These are phyloP conservation scores for Stenodema calcarata DNA, from an alignment of 2,888 invertebrate species.

Conservation along the genomic window DNA sequence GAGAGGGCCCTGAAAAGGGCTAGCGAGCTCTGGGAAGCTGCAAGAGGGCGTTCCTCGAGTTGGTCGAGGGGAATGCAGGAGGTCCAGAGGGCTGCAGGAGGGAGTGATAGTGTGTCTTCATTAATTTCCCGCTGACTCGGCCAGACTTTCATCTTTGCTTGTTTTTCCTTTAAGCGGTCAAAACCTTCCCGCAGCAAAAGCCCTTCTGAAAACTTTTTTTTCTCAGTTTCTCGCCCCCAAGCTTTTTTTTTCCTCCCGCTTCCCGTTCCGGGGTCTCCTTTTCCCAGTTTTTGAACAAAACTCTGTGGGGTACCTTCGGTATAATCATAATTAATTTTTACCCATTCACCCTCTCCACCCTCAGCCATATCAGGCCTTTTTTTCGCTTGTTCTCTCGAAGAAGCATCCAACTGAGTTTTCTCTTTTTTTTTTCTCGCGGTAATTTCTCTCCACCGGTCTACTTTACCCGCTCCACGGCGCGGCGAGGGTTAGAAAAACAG, in stretches of 20 bases:
- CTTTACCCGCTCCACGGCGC: neutral
- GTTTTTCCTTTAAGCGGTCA: conserved; percentile 27
- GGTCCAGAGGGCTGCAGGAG: neutral
- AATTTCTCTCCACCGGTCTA: neutral
- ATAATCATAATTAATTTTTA: conserved; percentile 11
- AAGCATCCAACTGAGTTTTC: neutral
- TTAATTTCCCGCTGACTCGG: conserved; percentile 34
- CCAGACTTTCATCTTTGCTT: conserved; percentile 34
- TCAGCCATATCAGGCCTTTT: neutral
- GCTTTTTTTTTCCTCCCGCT: neutral
- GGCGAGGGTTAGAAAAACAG: neutral
- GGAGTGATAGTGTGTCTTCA: conserved; percentile 22
- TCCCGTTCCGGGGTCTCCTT: neutral
- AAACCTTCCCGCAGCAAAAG: neutral
- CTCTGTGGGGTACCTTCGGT: neutral
- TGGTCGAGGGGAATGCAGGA: neutral
- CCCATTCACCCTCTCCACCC: neutral
- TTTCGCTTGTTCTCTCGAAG: neutral
- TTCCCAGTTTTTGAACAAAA: neutral
- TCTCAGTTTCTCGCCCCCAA: neutral
- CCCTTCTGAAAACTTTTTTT: neutral
- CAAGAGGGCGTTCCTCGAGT: neutral
- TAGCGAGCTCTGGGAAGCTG: neutral
- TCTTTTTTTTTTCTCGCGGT: neutral
- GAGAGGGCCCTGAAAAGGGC: too few species aligned